These are phyloP conservation scores for Poeciliopsis turneri DNA, from an alignment of 2,797 vertebrate genomes.

Conservation along the genomic window DNA sequence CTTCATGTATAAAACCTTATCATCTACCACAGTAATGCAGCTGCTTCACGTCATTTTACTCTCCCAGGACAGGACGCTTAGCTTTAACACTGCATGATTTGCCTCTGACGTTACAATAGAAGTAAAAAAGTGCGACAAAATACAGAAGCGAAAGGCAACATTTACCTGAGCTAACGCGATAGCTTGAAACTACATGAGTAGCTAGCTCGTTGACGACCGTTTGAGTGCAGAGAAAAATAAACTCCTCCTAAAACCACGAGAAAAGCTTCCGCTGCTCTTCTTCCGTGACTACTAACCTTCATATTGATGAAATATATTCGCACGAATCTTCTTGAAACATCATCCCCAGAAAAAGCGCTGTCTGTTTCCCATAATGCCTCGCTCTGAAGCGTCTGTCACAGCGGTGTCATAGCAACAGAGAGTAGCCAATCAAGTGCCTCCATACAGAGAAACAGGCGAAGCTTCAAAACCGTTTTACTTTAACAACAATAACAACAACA, in stretches of 20 bases:
- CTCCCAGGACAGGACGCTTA: not conserved
- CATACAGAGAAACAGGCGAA: not conserved
- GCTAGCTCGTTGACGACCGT: not conserved
- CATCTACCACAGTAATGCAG: not conserved
- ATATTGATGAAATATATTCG: conserved; percentile 45
- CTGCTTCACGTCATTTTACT: not conserved
- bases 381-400: conserved; percentile 66
- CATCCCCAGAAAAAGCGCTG: conserved; percentile 10
- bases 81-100: not conserved
- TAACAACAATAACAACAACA: not conserved
- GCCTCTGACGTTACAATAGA: not conserved
- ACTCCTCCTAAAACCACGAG: not conserved
- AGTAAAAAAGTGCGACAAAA: not conserved
- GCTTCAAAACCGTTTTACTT: not conserved
- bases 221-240: not conserved
- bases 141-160: not conserved
- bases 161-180: not conserved
- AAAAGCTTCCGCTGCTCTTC: fast-evolving
- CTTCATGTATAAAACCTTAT: not conserved
- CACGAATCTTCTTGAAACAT: conserved; percentile 7
- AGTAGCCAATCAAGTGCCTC: conserved; percentile 46
- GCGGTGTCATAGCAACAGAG: conserved; percentile 74
- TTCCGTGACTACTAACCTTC: conserved; percentile 68
- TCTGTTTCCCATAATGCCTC: conserved; percentile 68
- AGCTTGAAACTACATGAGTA: conserved; percentile 15